Percentiles rank a stretch among this genome's conserved stretches.
These are phyloP conservation scores for Aulostomus chinensis DNA, from an alignment of 2,797 vertebrate genomes.

Conservation along the genomic window DNA sequence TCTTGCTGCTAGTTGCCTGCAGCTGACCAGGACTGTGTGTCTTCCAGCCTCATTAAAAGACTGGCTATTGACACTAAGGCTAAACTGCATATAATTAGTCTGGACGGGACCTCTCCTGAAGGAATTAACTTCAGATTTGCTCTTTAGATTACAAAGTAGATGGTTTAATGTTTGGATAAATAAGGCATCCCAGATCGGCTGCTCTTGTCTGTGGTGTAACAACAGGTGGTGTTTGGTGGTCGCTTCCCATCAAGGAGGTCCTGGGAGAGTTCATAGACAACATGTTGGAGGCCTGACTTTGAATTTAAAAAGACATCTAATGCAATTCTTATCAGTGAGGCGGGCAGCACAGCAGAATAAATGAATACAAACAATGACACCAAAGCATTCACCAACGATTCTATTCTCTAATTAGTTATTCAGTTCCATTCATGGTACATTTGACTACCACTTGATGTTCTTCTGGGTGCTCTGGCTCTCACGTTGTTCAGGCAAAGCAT, in stretches of 20 bases:
- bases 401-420: too few species aligned
- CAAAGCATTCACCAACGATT: too few species aligned
- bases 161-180: constrained; percentile 22
- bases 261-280: neutral
- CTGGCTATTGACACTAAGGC: constrained; percentile 25
- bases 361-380: too few species aligned
- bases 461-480: too few species aligned
- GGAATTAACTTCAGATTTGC: constrained; percentile 36
- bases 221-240: neutral
- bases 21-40: neutral
- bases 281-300: neutral
- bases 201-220: neutral
- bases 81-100: constrained; percentile 50
- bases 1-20: neutral
- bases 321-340: too few species aligned
- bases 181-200: neutral
- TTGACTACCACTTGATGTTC: too few species aligned
- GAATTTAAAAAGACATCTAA: too few species aligned
- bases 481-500: too few species aligned
- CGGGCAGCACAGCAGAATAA: too few species aligned
- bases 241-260: neutral
- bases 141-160: neutral
- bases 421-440: too few species aligned
- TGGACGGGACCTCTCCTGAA: constrained; percentile 11
- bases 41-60: constrained; percentile 39